Base-by-base conservation (phyloP, 2,888 invertebrate genomes). In the Linyphia triangularis region DNA sequence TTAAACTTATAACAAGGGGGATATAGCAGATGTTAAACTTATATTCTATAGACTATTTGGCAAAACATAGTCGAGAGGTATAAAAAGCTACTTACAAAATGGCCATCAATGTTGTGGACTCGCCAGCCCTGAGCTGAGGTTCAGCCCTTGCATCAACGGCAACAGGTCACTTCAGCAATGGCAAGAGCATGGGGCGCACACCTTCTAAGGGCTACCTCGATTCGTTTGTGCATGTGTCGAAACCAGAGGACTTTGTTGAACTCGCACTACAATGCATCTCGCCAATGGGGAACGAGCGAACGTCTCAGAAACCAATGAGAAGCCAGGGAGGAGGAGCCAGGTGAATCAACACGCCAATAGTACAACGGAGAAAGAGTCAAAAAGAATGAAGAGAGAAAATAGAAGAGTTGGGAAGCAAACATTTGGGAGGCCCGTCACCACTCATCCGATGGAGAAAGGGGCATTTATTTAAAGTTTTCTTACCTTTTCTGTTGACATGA, bases 251-350 rank as follows among this genome's bases (percentile, higher is more conserved):
- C 83, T 83, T 83, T 75, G 83, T 83, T 73, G 43, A 73, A 83
- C 73, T 83, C 83, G 83, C 73, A 75, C 73, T 65, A 83, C 73
- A 83, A 83, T 83, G 83, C 65, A 73, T 16, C 51, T 73, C 83
- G 40, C 83, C 83, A 83, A 83, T 83, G 43, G 65, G 83, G 73
- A 57, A 33, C 73, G 63, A 83, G 65, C 26, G 24, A 30, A 43
- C 22, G 22, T 43, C 73, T n/a, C 83, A 9, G 5, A 24, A 9
- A 5, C 83, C 83, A 83, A 83, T 83, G 61, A 28, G 30, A 43
- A 10, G 43, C 13, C 10, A 51, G 28, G 7, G 30, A 65, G 83
- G 83, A 30, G 83, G 83, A 63, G 73, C 43, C n/a, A n/a, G 4
- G 33, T 13, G 33, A 19, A 30, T 30, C 26, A 30, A 10, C 30